A percentile compares a stretch with the other conserved stretches of the same genome.
Conservation (phyloP, 2,113 vertebrate species). For the Actenoides hombroni region DNA sequence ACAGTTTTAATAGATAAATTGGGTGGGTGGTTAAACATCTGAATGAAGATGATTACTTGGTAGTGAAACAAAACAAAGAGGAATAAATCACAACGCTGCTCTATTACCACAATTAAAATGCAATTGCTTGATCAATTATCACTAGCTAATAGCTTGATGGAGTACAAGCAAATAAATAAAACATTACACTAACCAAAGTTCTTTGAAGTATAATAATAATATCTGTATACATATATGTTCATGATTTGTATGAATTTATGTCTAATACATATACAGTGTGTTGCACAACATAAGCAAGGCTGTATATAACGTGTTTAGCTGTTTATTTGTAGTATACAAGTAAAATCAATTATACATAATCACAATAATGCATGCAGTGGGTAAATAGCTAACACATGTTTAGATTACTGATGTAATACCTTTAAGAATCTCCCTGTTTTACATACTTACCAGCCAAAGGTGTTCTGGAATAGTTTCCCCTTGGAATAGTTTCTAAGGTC, state of each 20-base stretch:
- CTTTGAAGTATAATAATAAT: background rate
- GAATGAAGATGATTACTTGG: constrained; percentile 53
- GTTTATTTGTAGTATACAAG: background rate
- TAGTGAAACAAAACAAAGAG: constrained; percentile 65
- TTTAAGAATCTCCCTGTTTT: background rate
- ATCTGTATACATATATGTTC: background rate
- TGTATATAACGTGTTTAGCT: background rate
- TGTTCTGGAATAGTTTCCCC: background rate
- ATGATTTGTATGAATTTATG: background rate
- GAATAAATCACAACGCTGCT: constrained; percentile 55
- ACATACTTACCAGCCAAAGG: background rate
- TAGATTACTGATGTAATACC: background rate
- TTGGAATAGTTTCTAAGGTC: constrained; percentile 32
- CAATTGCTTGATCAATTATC: constrained; percentile 55
- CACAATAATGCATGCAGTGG: background rate
- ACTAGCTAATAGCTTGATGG: constrained; percentile 35
- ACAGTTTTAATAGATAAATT: constrained; percentile 56
- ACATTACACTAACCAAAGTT: background rate
- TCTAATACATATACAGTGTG: background rate
- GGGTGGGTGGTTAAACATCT: constrained; percentile 50
- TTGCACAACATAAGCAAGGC: background rate
- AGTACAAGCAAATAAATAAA: constrained; percentile 55
- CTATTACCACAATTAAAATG: constrained; percentile 57
- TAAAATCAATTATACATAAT: background rate
- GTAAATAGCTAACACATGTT: background rate